These are phyloP conservation scores for Anguilla obscura DNA, from an alignment of 2,797 vertebrate genomes.

Conservation along the genomic window DNA sequence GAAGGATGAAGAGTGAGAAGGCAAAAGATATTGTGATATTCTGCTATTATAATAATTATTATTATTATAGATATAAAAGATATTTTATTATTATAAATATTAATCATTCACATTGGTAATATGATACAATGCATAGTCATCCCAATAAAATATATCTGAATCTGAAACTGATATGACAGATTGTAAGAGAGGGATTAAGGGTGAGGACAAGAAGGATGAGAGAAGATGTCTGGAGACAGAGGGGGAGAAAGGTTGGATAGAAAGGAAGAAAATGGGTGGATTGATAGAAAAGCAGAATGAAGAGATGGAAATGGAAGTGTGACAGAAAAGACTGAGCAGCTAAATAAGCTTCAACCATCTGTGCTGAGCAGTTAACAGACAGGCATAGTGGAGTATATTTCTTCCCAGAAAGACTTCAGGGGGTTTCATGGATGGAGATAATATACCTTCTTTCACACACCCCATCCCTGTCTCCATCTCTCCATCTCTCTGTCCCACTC, in stretches of 20 bases:
- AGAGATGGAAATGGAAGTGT: neutral
- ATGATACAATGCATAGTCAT: no score
- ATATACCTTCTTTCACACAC: neutral
- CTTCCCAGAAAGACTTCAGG: neutral
- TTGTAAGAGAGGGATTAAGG: neutral
- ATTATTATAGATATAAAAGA: no score
- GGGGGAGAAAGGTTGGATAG: neutral
- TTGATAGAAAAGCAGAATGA: neutral
- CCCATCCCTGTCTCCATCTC: neutral
- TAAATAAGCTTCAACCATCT: neutral
- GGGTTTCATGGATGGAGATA: neutral
- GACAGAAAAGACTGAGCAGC: neutral
- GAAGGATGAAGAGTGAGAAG: neutral
- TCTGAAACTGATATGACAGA: no score
- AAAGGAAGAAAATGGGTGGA: neutral
- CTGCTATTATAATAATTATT: neutral
- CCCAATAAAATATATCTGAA: no score
- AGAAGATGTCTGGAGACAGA: neutral
- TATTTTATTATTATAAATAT: neutral
- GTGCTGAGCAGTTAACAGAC: no score
- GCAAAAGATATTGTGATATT: neutral
- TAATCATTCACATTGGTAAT: no score
- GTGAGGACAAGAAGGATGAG: neutral
- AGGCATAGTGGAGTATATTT: neutral
- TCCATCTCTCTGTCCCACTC: neutral